These are phyloP conservation scores for Sinosuthora webbiana DNA, from an alignment of 2,113 vertebrate genomes.

Conservation along the genomic window DNA sequence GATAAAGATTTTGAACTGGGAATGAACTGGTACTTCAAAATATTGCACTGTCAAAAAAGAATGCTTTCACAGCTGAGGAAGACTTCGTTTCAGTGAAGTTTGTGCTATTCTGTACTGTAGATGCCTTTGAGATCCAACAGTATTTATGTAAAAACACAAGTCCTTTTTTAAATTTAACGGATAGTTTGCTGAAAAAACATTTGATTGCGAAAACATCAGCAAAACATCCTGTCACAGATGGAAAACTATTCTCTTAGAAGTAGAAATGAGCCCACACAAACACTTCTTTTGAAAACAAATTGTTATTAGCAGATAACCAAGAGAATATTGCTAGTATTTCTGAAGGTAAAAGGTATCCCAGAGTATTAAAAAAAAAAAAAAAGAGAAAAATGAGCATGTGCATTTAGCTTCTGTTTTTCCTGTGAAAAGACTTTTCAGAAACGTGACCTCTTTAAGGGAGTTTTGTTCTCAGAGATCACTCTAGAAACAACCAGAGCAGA, in stretches of 20 bases:
- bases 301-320: not conserved
- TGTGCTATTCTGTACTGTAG: not conserved
- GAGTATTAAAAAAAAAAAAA: not conserved
- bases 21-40: not conserved
- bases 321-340: not conserved
- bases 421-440: not conserved
- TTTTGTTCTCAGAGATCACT: constrained; percentile 21
- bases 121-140: not conserved
- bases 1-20: not conserved
- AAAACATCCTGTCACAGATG: not conserved
- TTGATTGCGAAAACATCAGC: not conserved
- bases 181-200: not conserved
- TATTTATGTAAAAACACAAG: not conserved
- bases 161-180: not conserved
- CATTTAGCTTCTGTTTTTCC: not conserved
- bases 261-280: not conserved
- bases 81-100: not conserved
- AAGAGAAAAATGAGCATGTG: not conserved
- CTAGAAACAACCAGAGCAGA: constrained; percentile 43
- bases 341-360: not conserved
- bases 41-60: not conserved
- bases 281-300: not conserved
- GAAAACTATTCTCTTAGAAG: not conserved
- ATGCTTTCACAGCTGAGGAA: constrained; percentile 2
- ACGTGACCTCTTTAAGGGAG: not conserved